A percentile compares a stretch with the other conserved stretches of the same genome.
Evolutionary conservation across 2,113 vertebrate species (phyloP).

Genomic region (Ursus arctos): DNA sequence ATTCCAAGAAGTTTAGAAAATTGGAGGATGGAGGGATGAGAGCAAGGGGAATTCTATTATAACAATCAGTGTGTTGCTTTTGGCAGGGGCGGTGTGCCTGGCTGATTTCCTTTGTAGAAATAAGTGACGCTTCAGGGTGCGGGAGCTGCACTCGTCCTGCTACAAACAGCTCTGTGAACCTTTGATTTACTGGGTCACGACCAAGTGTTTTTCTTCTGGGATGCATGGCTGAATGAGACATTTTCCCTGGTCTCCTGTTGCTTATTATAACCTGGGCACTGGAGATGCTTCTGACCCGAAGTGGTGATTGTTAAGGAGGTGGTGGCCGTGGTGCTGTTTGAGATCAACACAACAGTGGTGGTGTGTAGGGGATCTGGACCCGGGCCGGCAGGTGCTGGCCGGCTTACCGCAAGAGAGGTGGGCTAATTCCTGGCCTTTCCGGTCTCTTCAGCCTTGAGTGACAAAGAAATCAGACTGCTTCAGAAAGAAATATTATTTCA

Average conservation of each 20-base stretch:
- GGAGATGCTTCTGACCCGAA: not conserved
- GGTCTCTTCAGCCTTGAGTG: not conserved
- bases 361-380: not conserved
- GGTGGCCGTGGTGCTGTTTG: too few relatives aligned
- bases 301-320: not conserved
- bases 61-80: constrained; percentile 62
- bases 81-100: constrained; percentile 28
- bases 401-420: not conserved
- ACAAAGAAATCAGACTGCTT: not conserved
- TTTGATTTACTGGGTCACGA: not conserved
- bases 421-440: not conserved
- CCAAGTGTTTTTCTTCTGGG: not conserved
- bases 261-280: not conserved
- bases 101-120: constrained; percentile 56
- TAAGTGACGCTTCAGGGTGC: constrained; percentile 20
- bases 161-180: not conserved
- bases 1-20: constrained; percentile 69
- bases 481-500: not conserved
- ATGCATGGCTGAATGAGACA: not conserved
- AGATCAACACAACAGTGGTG: not conserved
- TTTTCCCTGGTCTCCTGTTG: not conserved
- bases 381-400: not conserved
- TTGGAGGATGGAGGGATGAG: constrained; percentile 36
- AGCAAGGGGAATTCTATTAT: constrained; percentile 55
- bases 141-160: not conserved